Evolutionary conservation across 2,113 vertebrate species (phyloP).

Genomic region (Phasianus colchicus): DNA sequence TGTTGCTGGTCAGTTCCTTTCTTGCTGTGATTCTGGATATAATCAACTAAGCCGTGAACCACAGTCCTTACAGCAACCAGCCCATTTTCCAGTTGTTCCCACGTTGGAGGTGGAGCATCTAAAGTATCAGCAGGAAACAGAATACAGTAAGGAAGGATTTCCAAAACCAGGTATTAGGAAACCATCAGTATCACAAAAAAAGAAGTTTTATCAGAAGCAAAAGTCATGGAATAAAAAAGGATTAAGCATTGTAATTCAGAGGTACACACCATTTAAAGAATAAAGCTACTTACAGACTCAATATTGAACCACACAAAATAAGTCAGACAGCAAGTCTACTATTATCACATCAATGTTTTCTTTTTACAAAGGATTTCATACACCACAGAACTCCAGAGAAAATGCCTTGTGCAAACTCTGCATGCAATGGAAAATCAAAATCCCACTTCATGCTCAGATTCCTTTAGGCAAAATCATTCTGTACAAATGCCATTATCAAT

Average conservation of each 20-base stretch:
- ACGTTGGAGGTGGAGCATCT: conserved; percentile 97
- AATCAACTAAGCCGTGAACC: conserved; percentile 97
- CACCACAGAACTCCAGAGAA: neutral
- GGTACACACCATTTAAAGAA: neutral
- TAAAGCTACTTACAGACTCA: neutral
- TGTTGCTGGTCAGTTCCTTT: conserved; percentile 97
- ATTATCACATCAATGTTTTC: neutral
- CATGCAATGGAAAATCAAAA: neutral
- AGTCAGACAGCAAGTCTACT: neutral
- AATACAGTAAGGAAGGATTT: neutral
- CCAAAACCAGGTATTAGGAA: neutral
- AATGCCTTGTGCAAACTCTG: neutral
- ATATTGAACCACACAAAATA: neutral
- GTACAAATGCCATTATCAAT: fast-evolving
- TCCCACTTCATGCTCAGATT: neutral
- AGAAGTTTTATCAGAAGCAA: fast-evolving
- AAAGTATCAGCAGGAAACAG: neutral
- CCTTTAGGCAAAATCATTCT: neutral
- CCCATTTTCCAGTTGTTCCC: conserved; percentile 98
- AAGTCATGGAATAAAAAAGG: neutral
- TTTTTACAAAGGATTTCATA: neutral
- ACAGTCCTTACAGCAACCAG: conserved; percentile 97
- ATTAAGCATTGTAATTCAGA: neutral
- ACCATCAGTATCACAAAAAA: neutral
- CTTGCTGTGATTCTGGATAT: conserved; percentile 99